Conservation (phyloP, 1,140 invertebrate species). For the Prorops nasuta region DNA sequence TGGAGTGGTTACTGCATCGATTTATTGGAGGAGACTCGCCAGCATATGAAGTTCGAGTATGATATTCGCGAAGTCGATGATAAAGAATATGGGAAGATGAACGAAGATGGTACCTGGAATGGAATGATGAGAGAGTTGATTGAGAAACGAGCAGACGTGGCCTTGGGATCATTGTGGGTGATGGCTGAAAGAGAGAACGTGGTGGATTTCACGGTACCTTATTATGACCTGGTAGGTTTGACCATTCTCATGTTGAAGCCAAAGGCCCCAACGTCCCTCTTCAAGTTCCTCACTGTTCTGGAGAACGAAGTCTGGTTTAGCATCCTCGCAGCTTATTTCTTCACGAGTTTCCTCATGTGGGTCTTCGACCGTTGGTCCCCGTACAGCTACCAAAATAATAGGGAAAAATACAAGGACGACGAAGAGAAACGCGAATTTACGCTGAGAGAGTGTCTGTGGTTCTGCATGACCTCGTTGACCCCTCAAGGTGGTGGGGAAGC, state of each 20-base stretch:
- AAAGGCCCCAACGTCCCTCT: slow-evolving; percentile 75
- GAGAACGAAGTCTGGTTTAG: slow-evolving; percentile 92
- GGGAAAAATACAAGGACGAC: slow-evolving; percentile 84
- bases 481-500: slow-evolving; percentile 92
- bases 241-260: slow-evolving; percentile 84
- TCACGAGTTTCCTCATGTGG: slow-evolving; percentile 89
- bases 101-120: slow-evolving; percentile 84
- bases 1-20: slow-evolving; percentile 91
- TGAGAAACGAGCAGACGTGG: slow-evolving; percentile 84
- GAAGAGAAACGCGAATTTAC: slow-evolving; percentile 89
- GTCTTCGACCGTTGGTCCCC: slow-evolving; percentile 92
- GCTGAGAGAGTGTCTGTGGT: slow-evolving; percentile 93
- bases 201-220: slow-evolving; percentile 87
- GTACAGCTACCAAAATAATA: slow-evolving; percentile 89
- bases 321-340: slow-evolving; percentile 88
- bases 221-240: slow-evolving; percentile 87
- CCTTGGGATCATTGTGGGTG: slow-evolving; percentile 78
- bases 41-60: slow-evolving; percentile 89
- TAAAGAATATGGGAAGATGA: slow-evolving; percentile 81
- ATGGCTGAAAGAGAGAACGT: slow-evolving; percentile 82
- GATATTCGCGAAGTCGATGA: slow-evolving; percentile 78
- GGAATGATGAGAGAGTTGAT: slow-evolving; percentile 87
- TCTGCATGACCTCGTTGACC: slow-evolving; percentile 93
- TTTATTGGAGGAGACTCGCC: slow-evolving; percentile 70
- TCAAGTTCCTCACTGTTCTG: slow-evolving; percentile 91